Evolutionary conservation across 1,140 invertebrate genomes (phyloP), one percentile per base, ranked within the genome.

Genomic region (Dryas iulia): DNA sequence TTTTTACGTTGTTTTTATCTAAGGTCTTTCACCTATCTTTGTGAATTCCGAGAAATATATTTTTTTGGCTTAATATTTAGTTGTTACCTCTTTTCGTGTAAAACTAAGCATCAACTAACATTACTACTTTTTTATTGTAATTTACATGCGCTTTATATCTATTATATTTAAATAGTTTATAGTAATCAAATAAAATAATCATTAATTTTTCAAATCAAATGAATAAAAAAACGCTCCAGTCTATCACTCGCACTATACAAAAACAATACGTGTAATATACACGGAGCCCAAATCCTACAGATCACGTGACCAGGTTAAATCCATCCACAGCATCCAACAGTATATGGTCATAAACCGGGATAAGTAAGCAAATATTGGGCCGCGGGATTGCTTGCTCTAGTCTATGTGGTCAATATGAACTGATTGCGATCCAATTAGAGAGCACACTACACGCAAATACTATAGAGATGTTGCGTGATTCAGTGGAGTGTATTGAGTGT

Each of bases 271-370:
- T 76, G 77, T 80, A 81, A 72, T 76, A 82, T 77, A 83, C 79
- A 83, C 78, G 78, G 74, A 75, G 77, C 60, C 54, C 70, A 73
- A 76, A 76, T 71, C 75, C 71, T 69, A 59, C 74, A 76, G 77
- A 83, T 83, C 81, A 80, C 81, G 76, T 74, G 82, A 78, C 81
- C 76, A 69, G 70, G 54, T 74, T 66, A 81, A 83, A 85, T 81
- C 78, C 79, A 58, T 54, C 78, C 79, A 58, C 52, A 72, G 66
- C 60, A 71, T n/a, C n/a, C n/a, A n/a, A n/a, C 79, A 67, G 72
- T 79, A 84, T 77, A 86, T 77, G 28, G 53, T 47, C 31, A 66
- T 77, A 84, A 81, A 74, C 74, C 65, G 72, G 79, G 76, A 82
- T 82, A 77, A 81, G 70, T 76, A 70, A 59, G 73, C 79, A 72